These are phyloP conservation scores for Catamblyrhynchus diadema DNA, from an alignment of 2,797 vertebrate genomes.

Conservation along the genomic window DNA sequence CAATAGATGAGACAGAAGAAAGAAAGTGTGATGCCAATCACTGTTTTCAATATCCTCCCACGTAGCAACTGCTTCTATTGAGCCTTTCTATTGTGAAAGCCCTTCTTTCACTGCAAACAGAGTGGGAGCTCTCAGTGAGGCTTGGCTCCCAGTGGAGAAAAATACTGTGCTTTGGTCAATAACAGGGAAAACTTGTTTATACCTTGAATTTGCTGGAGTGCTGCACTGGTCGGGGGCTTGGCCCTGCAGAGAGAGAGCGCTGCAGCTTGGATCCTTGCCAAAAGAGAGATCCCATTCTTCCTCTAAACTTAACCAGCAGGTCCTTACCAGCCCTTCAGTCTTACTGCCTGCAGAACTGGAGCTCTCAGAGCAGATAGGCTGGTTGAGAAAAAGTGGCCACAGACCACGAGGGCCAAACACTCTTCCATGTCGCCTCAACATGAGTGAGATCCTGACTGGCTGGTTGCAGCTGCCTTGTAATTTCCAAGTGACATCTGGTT, in stretches of 20 bases:
- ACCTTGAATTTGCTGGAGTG: background rate
- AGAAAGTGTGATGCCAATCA: conserved; percentile 50
- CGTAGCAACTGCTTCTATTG: conserved; percentile 63
- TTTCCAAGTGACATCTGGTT: background rate
- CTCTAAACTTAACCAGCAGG: background rate
- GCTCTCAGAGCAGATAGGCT: background rate
- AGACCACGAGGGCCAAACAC: fast-evolving
- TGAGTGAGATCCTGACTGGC: fast-evolving
- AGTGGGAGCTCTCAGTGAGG: conserved; percentile 14
- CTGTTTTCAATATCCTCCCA: conserved; percentile 71
- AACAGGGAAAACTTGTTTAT: background rate
- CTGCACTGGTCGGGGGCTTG: fast-evolving
- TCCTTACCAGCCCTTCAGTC: background rate
- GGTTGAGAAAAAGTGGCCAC: background rate
- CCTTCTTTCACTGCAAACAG: conserved; percentile 53
- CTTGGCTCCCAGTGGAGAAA: background rate
- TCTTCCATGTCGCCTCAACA: background rate
- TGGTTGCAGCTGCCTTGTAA: background rate
- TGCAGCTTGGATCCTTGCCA: background rate
- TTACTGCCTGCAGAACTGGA: background rate
- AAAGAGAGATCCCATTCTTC: background rate
- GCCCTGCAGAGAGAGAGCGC: background rate
- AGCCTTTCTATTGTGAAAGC: conserved; percentile 64
- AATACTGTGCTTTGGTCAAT: conserved; percentile 1
- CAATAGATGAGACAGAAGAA: conserved; percentile 31